Evolutionary conservation across 1,140 invertebrate genomes (phyloP).

Genomic region (Danaus plexippus): DNA sequence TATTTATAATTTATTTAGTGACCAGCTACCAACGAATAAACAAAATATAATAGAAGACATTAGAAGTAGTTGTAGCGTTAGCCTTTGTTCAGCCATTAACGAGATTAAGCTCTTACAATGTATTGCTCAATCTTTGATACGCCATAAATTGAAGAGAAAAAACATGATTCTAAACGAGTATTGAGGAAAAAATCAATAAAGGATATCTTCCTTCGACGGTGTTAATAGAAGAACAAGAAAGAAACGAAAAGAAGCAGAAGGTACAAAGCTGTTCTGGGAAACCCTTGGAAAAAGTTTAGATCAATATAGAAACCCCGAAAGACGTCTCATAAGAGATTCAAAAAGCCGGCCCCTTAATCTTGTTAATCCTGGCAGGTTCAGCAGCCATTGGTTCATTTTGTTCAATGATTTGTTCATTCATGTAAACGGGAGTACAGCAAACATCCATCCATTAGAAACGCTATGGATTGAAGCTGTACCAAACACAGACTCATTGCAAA

Average conservation of each 20-base stretch:
- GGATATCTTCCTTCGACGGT: constrained; percentile 74
- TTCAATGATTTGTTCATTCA: constrained; percentile 84
- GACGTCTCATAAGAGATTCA: constrained; percentile 85
- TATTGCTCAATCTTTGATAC: constrained; percentile 63
- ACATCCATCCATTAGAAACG: constrained; percentile 78
- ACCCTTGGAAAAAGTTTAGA: constrained; percentile 78
- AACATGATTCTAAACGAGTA: constrained; percentile 43
- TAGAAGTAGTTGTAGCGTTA: constrained; percentile 72
- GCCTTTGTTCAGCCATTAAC: constrained; percentile 75
- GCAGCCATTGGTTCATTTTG: constrained; percentile 83
- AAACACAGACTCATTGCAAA: constrained; percentile 71
- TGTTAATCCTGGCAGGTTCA: constrained; percentile 77
- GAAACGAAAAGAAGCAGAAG: constrained; percentile 77
- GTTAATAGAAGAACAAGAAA: constrained; percentile 76
- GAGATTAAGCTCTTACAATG: constrained; percentile 73
- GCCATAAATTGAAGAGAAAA: constrained; percentile 58
- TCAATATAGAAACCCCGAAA: constrained; percentile 75
- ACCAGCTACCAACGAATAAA: constrained; percentile 70
- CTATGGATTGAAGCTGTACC: constrained; percentile 82
- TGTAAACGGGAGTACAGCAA: constrained; percentile 75
- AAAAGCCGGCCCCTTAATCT: constrained; percentile 79
- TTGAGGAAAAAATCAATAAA: constrained; percentile 64
- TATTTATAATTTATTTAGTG: constrained; percentile 74
- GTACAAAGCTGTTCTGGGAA: constrained; percentile 85
- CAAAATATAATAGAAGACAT: constrained; percentile 72